Conservation (phyloP, 2,888 invertebrate species). For the Stenolophus ochropezus region DNA sequence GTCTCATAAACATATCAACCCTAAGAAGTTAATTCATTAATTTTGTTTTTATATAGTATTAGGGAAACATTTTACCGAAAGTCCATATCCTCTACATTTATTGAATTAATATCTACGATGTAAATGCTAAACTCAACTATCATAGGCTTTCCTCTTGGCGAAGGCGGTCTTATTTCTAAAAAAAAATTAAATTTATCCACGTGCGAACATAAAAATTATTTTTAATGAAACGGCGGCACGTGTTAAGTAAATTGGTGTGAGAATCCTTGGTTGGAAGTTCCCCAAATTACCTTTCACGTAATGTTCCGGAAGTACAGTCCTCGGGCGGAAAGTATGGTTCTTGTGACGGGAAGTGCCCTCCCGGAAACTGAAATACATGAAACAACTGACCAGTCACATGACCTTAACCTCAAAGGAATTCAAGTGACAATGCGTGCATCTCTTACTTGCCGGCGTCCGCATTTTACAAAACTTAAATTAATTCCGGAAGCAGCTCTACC, state of each 20-base stretch:
- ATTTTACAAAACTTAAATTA: conserved; percentile 46
- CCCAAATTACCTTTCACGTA: conserved; percentile 82
- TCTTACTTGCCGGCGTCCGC: conserved; percentile 32
- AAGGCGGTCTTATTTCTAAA: conserved; percentile 86
- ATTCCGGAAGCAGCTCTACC: conserved; percentile 45
- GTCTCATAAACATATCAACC: conserved; percentile 89
- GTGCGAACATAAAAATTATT: neutral
- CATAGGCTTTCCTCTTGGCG: conserved; percentile 82
- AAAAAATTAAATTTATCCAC: conserved; percentile 22
- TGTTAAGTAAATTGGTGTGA: neutral
- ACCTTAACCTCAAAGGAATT: conserved; percentile 32
- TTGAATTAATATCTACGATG: conserved; percentile 90
- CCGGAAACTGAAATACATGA: conserved; percentile 54
- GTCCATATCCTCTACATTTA: conserved; percentile 92
- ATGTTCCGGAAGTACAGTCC: conserved; percentile 82
- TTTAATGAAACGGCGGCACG: neutral
- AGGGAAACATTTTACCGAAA: conserved; percentile 78
- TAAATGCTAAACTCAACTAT: conserved; percentile 87
- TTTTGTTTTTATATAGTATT: neutral
- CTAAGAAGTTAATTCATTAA: conserved; percentile 71
- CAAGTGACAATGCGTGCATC: conserved; percentile 30
- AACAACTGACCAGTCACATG: conserved; percentile 29
- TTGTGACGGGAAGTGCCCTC: conserved; percentile 25
- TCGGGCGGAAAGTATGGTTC: conserved; percentile 71
- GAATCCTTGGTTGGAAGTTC: neutral